These are phyloP conservation scores for Gryllus longicercus DNA, from an alignment of 2,888 invertebrate species.

Conservation along the genomic window DNA sequence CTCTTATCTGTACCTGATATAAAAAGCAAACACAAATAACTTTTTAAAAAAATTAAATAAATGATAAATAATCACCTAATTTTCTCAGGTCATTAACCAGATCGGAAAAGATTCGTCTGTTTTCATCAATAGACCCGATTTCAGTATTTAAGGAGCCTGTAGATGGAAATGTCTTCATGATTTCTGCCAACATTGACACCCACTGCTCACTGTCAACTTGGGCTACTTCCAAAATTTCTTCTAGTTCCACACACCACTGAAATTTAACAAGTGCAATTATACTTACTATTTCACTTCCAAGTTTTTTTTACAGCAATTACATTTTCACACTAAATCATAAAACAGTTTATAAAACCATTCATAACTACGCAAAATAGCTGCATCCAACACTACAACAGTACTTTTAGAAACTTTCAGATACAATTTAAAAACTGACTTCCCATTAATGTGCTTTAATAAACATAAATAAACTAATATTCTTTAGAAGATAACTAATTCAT, in stretches of 20 bases:
- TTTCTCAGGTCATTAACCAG: constrained; percentile 80
- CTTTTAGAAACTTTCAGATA: no score
- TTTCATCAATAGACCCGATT: constrained; percentile 83
- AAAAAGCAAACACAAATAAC: neutral
- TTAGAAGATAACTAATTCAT: no score
- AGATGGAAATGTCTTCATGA: constrained; percentile 88
- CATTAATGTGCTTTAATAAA: no score
- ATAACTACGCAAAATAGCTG: no score
- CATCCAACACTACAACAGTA: no score
- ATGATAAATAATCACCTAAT: constrained; percentile 48
- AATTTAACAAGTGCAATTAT: neutral
- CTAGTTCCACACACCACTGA: constrained; percentile 89
- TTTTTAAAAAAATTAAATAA: no score
- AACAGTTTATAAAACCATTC: no score
- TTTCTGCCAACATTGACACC: constrained; percentile 96
- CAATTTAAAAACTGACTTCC: no score
- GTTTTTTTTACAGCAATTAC: no score
- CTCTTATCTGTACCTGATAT: neutral
- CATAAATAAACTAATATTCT: no score
- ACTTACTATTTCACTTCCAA: no score
- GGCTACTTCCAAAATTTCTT: constrained; percentile 92
- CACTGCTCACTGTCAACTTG: constrained; percentile 90
- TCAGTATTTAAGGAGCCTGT: constrained; percentile 86
- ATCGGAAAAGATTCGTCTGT: constrained; percentile 84
- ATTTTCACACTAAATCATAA: no score